Conservation (phyloP, 1,140 invertebrate species). For the Aradophagus sp. region DNA sequence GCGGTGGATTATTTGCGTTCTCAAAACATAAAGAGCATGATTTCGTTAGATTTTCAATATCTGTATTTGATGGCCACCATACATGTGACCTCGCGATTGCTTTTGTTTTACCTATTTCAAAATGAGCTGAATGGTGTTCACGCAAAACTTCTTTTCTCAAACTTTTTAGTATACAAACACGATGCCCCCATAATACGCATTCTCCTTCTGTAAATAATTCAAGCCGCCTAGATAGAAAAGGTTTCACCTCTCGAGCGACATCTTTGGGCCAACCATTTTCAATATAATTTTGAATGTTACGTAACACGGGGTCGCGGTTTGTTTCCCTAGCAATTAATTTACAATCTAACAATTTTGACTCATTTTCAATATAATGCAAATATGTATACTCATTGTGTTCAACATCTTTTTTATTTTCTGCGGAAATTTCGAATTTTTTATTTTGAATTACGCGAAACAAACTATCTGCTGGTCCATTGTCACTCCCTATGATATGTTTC, state of each 20-base stretch:
- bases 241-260: not conserved
- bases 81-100: conserved; percentile 56
- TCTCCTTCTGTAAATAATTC: conserved; percentile 21
- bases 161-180: conserved; percentile 8
- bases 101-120: conserved; percentile 75
- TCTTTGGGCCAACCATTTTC: conserved; percentile 18
- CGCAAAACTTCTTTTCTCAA: conserved; percentile 44
- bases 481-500: not conserved
- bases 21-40: conserved; percentile 52
- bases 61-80: conserved; percentile 46
- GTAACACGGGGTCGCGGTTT: not conserved
- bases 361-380: not conserved
- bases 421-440: not conserved
- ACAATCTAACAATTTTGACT: conserved; percentile 6
- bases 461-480: conserved; percentile 1
- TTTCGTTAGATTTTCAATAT: conserved; percentile 43
- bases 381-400: not conserved
- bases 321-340: conserved; percentile 12
- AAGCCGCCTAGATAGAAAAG: not conserved
- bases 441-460: not conserved
- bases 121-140: conserved; percentile 70
- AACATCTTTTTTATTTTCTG: not conserved
- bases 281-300: conserved; percentile 6
- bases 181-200: conserved; percentile 28
- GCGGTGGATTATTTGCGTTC: conserved; percentile 28